A percentile compares a stretch with the other conserved stretches of the same genome.
phyloP scores from a whole-genome alignment of 2,888 invertebrate genomes.

The Cerastis leucographa region DNA sequence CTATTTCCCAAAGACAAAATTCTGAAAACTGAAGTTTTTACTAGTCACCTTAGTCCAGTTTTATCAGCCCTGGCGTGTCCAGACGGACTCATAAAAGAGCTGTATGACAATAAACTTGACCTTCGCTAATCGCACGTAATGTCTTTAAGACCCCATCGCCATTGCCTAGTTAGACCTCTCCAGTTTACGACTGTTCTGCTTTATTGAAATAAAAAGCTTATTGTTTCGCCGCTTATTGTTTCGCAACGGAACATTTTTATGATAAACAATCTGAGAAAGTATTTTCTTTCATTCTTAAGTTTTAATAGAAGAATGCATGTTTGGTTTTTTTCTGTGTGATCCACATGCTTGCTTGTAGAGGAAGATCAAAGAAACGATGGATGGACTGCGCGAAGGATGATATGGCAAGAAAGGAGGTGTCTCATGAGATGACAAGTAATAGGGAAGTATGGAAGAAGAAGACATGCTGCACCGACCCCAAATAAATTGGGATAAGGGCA shows the following conservation, averaged over 20 bases:
- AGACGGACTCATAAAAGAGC: slow-evolving; percentile 48
- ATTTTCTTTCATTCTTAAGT: not conserved
- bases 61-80: slow-evolving; percentile 17
- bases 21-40: not conserved
- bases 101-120: slow-evolving; percentile 52
- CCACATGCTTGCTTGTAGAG: too few species aligned
- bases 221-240: slow-evolving; percentile 25
- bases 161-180: slow-evolving; percentile 46
- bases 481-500: too few species aligned
- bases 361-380: too few species aligned
- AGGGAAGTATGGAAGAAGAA: too few species aligned
- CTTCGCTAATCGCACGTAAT: slow-evolving; percentile 60
- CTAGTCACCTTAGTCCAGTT: not conserved
- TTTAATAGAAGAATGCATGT: not conserved
- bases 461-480: too few species aligned
- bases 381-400: too few species aligned
- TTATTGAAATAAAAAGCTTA: slow-evolving; percentile 39
- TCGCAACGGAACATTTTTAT: not conserved
- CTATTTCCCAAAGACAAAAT: not conserved
- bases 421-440: too few species aligned
- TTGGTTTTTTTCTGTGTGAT: not conserved
- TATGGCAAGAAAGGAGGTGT: too few species aligned
- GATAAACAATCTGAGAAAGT: not conserved
- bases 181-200: slow-evolving; percentile 48
- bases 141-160: slow-evolving; percentile 41